Conservation (phyloP, 2,888 invertebrate species). For the Carabus problematicus region DNA sequence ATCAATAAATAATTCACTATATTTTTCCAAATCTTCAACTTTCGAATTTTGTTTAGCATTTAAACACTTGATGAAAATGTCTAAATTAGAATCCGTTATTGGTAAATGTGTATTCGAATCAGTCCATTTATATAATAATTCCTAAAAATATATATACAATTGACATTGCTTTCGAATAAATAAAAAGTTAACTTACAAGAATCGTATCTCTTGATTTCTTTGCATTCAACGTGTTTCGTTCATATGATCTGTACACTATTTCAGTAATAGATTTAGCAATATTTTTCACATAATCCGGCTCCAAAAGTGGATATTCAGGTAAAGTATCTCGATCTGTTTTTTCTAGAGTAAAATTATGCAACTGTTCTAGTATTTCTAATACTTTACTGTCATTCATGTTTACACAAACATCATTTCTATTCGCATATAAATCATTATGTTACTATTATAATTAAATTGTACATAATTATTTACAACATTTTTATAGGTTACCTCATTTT, state of each 20-base stretch:
- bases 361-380: slow-evolving; percentile 4
- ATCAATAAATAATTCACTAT: not conserved
- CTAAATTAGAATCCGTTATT: slow-evolving; percentile 6
- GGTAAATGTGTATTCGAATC: not conserved
- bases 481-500: too few species aligned
- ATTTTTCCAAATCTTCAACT: not conserved
- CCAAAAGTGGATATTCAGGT: slow-evolving; percentile 15
- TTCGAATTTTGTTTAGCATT: not conserved
- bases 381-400: not conserved
- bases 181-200: slow-evolving; percentile 11
- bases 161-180: not conserved
- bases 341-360: slow-evolving; percentile 3
- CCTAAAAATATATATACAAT: not conserved
- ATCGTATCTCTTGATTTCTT: slow-evolving; percentile 2
- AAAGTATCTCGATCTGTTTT: not conserved
- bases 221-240: not conserved
- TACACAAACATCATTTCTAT: not conserved
- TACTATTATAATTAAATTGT: not conserved
- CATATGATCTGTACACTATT: slow-evolving; percentile 9
- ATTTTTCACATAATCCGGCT: slow-evolving; percentile 3
- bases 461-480: not conserved
- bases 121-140: slow-evolving; percentile 12
- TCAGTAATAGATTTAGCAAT: slow-evolving; percentile 6
- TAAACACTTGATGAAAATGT: slow-evolving; percentile 15
- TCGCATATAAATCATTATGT: not conserved